phyloP scores from a whole-genome alignment of 2,113 vertebrate species.

The Oenanthe oenanthe region DNA sequence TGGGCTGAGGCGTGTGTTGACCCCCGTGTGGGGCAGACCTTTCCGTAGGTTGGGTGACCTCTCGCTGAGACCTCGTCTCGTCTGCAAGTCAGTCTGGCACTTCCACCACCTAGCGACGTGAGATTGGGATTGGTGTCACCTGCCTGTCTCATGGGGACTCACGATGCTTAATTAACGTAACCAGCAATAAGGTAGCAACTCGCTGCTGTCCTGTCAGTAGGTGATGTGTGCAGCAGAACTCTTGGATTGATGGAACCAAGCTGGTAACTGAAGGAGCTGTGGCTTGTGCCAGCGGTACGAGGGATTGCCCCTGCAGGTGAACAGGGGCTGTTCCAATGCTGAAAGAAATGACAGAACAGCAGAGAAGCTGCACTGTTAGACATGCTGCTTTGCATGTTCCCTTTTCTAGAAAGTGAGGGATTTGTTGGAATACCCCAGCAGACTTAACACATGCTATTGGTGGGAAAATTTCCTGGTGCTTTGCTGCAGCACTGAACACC shows the following conservation, averaged over 20 bases:
- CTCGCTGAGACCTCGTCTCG: not conserved
- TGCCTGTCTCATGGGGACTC: not conserved
- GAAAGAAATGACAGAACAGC: not conserved
- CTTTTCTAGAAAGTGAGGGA: not conserved
- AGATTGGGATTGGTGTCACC: not conserved
- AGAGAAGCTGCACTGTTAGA: not conserved
- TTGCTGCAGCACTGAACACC: not conserved
- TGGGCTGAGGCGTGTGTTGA: not conserved
- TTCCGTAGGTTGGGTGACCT: not conserved
- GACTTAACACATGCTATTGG: not conserved
- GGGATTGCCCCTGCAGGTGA: not conserved
- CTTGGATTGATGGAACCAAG: not conserved
- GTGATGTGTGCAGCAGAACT: not conserved
- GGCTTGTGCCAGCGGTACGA: not conserved
- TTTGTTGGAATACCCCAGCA: not conserved
- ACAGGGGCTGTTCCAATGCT: not conserved
- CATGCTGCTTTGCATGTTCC: rapidly evolving
- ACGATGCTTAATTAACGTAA: not conserved
- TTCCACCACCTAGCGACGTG: not conserved
- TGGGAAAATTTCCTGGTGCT: not conserved
- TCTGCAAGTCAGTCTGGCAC: not conserved
- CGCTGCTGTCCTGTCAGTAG: not conserved
- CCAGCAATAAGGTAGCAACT: not conserved
- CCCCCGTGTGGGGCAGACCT: not conserved
- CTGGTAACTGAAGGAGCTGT: not conserved